phyloP scores from a whole-genome alignment of 1,140 invertebrate species.

The Centruroides sculpturatus region DNA sequence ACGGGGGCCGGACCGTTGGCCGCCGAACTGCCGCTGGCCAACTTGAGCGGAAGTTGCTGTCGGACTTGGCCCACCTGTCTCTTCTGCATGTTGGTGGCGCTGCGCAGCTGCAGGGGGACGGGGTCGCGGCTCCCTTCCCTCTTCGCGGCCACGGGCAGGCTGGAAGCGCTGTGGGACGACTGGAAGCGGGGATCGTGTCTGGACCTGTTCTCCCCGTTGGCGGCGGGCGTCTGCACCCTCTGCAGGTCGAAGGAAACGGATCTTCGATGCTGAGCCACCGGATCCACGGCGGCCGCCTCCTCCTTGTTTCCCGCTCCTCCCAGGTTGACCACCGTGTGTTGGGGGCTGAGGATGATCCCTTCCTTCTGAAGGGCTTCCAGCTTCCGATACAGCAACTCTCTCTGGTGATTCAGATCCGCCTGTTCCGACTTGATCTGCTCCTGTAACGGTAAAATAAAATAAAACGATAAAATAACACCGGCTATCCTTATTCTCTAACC shows the following conservation, averaged over 20 bases:
- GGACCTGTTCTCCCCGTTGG: constrained; percentile 21
- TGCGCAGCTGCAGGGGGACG: constrained; percentile 55
- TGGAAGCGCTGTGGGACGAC: constrained; percentile 6
- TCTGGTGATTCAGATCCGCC: constrained; percentile 64
- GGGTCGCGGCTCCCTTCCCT: constrained; percentile 19
- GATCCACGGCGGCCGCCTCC: constrained; percentile 26
- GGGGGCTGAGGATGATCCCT: constrained; percentile 40
- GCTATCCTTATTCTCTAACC: too few species aligned
- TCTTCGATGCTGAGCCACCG: constrained; percentile 8
- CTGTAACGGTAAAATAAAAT: too few species aligned
- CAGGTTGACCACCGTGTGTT: constrained; percentile 19
- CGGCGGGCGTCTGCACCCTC: constrained; percentile 14
- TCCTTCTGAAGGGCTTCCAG: constrained; percentile 59
- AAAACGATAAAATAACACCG: too few species aligned
- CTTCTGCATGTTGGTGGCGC: constrained; percentile 69
- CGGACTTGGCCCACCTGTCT: constrained; percentile 46
- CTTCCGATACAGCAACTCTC: constrained; percentile 69
- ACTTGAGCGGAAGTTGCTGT: constrained; percentile 69
- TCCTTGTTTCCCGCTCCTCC: constrained; percentile 15
- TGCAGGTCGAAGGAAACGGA: constrained; percentile 10
- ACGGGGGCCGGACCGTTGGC: too few species aligned
- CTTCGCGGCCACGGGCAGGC: constrained; percentile 6
- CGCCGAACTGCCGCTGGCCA: constrained; percentile 31
- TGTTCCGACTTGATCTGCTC: constrained; percentile 56
- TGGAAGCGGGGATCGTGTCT: constrained; percentile 17